These are phyloP conservation scores for Nasonovia ribisnigri DNA, from an alignment of 2,888 invertebrate genomes.

Conservation along the genomic window DNA sequence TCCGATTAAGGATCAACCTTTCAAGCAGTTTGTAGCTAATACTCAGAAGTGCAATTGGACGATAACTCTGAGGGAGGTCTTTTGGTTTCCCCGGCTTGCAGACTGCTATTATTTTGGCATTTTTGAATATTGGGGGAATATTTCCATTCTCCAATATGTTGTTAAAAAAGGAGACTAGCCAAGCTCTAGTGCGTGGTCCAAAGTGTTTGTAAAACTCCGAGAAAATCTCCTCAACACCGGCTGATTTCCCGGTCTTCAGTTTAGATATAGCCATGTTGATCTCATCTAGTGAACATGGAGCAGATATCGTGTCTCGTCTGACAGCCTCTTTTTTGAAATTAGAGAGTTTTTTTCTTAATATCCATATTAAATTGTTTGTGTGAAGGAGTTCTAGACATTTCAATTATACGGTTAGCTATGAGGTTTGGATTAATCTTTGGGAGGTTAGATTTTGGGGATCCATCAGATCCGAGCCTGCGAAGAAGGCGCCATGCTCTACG, in stretches of 20 bases:
- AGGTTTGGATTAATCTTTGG: slow-evolving; percentile 1
- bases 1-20: not conserved
- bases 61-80: slow-evolving; percentile 25
- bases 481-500: slow-evolving; percentile 33
- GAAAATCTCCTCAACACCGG: not conserved
- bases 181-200: slow-evolving; percentile 27
- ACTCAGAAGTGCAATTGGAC: slow-evolving; percentile 10
- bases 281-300: slow-evolving; percentile 37
- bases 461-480: slow-evolving; percentile 37
- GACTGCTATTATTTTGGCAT: slow-evolving; percentile 14
- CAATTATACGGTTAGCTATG: slow-evolving; percentile 33
- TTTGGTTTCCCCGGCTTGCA: slow-evolving; percentile 44
- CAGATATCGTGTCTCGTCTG: slow-evolving; percentile 10
- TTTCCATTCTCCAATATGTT: slow-evolving; percentile 15
- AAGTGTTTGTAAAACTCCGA: slow-evolving; percentile 40
- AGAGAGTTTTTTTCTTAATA: slow-evolving; percentile 3
- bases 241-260: slow-evolving; percentile 30
- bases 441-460: not conserved
- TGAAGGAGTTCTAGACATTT: slow-evolving; percentile 41
- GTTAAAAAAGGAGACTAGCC: slow-evolving; percentile 36
- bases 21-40: not conserved
- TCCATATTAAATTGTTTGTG: slow-evolving; percentile 21
- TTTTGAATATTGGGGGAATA: slow-evolving; percentile 26
- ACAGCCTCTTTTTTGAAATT: slow-evolving; percentile 20
- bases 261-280: slow-evolving; percentile 35